Conservation (phyloP, 2,888 invertebrate species). For the Barypeithes pellucidus region DNA sequence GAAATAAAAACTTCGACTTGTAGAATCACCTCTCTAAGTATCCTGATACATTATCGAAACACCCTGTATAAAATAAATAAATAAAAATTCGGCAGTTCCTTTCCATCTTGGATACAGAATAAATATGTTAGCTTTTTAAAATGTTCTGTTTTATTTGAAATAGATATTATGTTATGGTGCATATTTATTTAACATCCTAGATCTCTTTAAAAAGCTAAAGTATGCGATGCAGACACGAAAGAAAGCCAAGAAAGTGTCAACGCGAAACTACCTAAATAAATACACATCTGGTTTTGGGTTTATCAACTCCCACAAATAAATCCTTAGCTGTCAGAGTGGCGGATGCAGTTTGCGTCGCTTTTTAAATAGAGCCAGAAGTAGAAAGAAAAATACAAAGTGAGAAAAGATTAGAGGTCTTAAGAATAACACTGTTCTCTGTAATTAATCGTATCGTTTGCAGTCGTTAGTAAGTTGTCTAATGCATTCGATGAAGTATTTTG, state of each 20-base stretch:
- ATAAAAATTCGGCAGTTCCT: no score
- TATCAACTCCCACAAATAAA: constrained; percentile 53
- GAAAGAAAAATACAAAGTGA: constrained; percentile 14
- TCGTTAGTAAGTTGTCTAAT: neutral
- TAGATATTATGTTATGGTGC: no score
- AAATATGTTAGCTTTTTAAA: no score
- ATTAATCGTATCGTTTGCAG: neutral
- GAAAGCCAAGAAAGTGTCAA: constrained; percentile 45
- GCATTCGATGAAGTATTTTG: no score
- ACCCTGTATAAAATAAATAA: no score
- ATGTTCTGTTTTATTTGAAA: no score
- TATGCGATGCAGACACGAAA: constrained; percentile 41
- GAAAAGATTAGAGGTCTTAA: constrained; percentile 11
- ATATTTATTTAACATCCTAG: constrained; percentile 43
- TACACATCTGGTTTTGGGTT: constrained; percentile 51
- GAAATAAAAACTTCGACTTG: no score
- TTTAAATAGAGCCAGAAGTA: constrained; percentile 23
- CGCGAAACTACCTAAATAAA: constrained; percentile 48
- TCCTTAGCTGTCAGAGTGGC: constrained; percentile 40
- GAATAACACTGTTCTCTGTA: neutral
- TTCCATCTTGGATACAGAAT: no score
- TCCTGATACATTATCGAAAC: no score
- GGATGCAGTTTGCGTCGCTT: constrained; percentile 44
- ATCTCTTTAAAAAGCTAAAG: constrained; percentile 32
- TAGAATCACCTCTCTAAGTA: no score